Evolutionary conservation across 2,797 vertebrate species (phyloP).

Genomic region (Calcarius lapponicus): DNA sequence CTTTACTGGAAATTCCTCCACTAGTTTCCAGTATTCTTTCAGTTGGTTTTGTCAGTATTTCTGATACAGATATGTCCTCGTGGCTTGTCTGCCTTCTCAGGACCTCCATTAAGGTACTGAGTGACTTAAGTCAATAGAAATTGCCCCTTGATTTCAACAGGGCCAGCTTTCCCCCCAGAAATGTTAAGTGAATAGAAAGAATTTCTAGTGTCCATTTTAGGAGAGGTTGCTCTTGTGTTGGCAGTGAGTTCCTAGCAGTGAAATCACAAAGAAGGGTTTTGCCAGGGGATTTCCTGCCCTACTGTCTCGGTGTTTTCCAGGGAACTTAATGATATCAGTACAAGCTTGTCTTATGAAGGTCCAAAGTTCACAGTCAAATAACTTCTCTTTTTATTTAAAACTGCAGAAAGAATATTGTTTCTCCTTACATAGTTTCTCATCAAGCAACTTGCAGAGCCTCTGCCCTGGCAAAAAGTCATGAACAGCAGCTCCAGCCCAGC

Average conservation of each 20-base stretch:
- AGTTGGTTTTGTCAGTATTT: neutral
- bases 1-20: neutral
- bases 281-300: slow-evolving; percentile 35
- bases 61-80: neutral
- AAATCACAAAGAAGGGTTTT: neutral
- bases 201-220: neutral
- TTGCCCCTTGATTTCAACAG: neutral
- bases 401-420: neutral
- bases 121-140: neutral
- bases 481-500: neutral
- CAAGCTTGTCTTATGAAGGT: neutral
- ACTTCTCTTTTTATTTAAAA: neutral
- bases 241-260: neutral
- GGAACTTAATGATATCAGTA: neutral
- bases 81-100: neutral
- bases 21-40: neutral
- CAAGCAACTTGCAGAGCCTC: neutral
- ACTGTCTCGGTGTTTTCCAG: neutral
- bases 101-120: neutral
- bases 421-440: neutral
- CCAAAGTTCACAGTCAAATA: slow-evolving; percentile 2
- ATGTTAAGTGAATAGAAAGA: neutral
- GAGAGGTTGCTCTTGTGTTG: neutral
- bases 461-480: neutral
- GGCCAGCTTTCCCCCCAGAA: neutral